Conservation (phyloP, 2,888 invertebrate genomes). For the Entomobrya multifasciata region DNA sequence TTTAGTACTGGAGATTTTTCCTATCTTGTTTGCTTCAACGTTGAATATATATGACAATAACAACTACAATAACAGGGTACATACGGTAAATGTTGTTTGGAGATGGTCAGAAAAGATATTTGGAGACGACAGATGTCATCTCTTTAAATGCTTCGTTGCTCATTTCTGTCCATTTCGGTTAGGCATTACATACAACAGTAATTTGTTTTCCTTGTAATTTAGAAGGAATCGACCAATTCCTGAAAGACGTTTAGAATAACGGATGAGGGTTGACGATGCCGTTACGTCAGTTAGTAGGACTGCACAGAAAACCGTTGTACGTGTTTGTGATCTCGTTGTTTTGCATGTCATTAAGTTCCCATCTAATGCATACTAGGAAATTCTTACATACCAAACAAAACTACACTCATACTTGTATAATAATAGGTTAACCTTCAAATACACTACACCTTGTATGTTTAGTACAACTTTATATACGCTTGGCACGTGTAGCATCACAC, state of each 20-base stretch:
- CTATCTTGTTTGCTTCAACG: background rate
- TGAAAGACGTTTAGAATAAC: background rate
- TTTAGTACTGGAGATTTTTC: background rate
- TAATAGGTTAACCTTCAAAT: too few relatives aligned
- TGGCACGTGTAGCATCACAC: too few relatives aligned
- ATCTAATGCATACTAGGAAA: too few relatives aligned
- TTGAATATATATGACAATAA: conserved; percentile 16
- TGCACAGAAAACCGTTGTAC: background rate
- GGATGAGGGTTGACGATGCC: background rate
- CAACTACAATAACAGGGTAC: background rate
- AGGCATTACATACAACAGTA: conserved; percentile 30
- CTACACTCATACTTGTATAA: too few relatives aligned
- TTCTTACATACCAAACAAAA: too few relatives aligned
- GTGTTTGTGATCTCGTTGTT: too few relatives aligned
- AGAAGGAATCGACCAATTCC: conserved; percentile 12
- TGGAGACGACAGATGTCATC: conserved; percentile 64
- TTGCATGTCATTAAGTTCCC: too few relatives aligned
- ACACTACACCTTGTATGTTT: too few relatives aligned
- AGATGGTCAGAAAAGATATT: conserved; percentile 55
- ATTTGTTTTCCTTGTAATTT: conserved; percentile 39
- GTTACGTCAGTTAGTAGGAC: background rate
- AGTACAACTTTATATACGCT: too few relatives aligned
- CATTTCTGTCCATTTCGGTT: conserved; percentile 48
- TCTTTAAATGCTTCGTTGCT: conserved; percentile 59
- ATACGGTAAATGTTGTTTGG: background rate